Percentiles rank a stretch among this genome's conserved stretches.
These are phyloP conservation scores for Erynnis tages DNA, from an alignment of 2,888 invertebrate species.

Conservation along the genomic window DNA sequence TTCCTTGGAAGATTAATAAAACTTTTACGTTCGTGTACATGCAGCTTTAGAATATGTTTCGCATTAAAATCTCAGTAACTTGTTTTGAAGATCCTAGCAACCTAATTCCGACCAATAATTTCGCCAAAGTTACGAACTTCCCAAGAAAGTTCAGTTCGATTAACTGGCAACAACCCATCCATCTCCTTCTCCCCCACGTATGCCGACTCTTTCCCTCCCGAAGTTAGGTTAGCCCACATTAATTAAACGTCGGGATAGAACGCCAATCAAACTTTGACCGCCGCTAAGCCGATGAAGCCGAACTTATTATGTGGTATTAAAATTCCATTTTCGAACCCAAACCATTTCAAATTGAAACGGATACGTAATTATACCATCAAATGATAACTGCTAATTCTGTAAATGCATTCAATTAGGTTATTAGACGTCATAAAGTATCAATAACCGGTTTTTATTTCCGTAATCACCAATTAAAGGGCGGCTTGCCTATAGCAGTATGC, in stretches of 20 bases:
- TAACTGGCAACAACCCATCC: conserved; percentile 65
- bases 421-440: conserved; percentile 24
- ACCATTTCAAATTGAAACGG: conserved; percentile 65
- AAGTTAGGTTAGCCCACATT: conserved; percentile 66
- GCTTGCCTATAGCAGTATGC: conserved; percentile 37
- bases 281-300: conserved; percentile 72
- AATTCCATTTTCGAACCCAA: conserved; percentile 69
- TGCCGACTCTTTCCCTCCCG: conserved; percentile 52
- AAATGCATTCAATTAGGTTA: conserved; percentile 42
- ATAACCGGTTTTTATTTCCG: conserved; percentile 31
- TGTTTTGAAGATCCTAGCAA: conserved; percentile 23
- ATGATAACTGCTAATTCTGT: conserved; percentile 50
- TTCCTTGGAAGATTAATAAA: no score
- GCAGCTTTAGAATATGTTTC: neutral
- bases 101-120: conserved; percentile 45
- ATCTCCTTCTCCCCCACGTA: conserved; percentile 48
- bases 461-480: conserved; percentile 39
- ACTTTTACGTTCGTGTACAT: no score
- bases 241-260: conserved; percentile 75
- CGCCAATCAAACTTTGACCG: conserved; percentile 80
- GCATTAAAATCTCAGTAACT: conserved; percentile 27
- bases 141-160: conserved; percentile 62
- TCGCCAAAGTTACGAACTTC: conserved; percentile 54
- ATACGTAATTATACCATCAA: conserved; percentile 48
- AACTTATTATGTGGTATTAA: conserved; percentile 78